Conservation (phyloP, 2,797 vertebrate genomes). For the Sebastiscus albofasciatus region DNA sequence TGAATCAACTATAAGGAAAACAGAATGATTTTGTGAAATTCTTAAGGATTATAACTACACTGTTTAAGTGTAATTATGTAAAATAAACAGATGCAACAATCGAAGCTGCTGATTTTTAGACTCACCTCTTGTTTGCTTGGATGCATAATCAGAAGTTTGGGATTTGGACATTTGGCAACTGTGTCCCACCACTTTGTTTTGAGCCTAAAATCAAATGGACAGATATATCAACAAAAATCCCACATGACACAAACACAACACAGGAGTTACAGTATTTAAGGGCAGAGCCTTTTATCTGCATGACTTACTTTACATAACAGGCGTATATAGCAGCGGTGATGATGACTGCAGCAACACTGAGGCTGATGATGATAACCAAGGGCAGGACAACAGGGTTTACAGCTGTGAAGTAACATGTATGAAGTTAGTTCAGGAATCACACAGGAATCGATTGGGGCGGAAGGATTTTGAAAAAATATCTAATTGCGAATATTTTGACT, state of each 20-base stretch:
- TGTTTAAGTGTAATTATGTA: neutral
- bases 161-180: slow-evolving; percentile 25
- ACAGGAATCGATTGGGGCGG: too few relatives aligned
- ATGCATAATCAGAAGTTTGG: slow-evolving; percentile 17
- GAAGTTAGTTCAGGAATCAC: neutral
- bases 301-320: slow-evolving; percentile 60
- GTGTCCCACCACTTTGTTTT: slow-evolving; percentile 54
- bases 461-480: too few relatives aligned
- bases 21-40: neutral
- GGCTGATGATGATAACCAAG: neutral
- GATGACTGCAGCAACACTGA: slow-evolving; percentile 41
- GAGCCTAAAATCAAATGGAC: slow-evolving; percentile 40
- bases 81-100: neutral
- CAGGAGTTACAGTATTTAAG: neutral
- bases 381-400: accelerated
- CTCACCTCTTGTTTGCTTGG: slow-evolving; percentile 46
- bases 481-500: too few relatives aligned
- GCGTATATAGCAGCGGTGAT: neutral
- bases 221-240: neutral
- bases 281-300: neutral
- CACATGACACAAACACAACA: neutral
- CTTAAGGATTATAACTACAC: neutral
- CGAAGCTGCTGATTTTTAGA: neutral
- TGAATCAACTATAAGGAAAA: neutral
- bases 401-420: slow-evolving; percentile 36